Evolutionary conservation across 2,797 vertebrate species (phyloP).

Genomic region (Xenops minutus): DNA sequence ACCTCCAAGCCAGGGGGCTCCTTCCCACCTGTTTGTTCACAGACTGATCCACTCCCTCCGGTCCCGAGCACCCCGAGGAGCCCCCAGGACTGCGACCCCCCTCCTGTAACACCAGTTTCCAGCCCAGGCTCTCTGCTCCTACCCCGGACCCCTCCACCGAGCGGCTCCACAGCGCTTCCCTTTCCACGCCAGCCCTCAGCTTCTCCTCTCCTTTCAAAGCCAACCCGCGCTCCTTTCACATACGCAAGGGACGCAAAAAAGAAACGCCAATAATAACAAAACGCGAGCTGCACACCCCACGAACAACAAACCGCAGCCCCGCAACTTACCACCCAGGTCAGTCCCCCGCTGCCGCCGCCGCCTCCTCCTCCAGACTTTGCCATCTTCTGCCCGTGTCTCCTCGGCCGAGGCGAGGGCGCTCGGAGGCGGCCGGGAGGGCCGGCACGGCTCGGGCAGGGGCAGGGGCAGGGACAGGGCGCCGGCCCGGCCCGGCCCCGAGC

Average conservation of each 20-base stretch:
- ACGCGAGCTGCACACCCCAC: background rate
- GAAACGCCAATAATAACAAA: background rate
- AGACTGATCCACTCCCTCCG: background rate
- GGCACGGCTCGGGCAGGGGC: background rate
- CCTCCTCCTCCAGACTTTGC: conserved; percentile 77
- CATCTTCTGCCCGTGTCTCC: conserved; percentile 72
- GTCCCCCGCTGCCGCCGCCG: conserved; percentile 82
- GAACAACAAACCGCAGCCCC: background rate
- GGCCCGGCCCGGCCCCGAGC: background rate
- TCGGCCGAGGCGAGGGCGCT: conserved; percentile 21
- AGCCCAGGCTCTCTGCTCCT: background rate
- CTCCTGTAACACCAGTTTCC: background rate
- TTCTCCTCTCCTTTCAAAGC: background rate
- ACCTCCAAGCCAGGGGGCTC: background rate
- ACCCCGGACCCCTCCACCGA: background rate
- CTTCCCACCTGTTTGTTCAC: background rate
- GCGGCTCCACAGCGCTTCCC: background rate
- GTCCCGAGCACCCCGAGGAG: background rate
- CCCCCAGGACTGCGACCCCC: background rate
- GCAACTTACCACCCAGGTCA: conserved; percentile 90
- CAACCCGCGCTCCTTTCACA: background rate
- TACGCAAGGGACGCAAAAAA: background rate
- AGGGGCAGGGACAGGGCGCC: no score
- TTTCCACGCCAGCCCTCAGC: background rate
- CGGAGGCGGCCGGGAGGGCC: background rate